phyloP scores from a whole-genome alignment of 2,888 invertebrate species.

The Papilio elwesi region DNA sequence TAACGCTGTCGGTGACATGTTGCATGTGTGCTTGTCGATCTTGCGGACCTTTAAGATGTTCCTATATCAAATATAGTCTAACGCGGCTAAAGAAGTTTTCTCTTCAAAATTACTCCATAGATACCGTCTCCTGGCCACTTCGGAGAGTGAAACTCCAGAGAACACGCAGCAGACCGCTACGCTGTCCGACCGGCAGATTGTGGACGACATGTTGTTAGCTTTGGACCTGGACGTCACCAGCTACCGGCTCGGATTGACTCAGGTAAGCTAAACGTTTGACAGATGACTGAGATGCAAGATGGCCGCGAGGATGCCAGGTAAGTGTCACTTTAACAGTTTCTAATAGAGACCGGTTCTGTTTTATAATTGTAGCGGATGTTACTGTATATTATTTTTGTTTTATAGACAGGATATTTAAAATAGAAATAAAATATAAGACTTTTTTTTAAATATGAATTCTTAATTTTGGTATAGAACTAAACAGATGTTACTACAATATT shows the following conservation, averaged over 20 bases:
- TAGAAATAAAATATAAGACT: too few relatives aligned
- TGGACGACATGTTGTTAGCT: slow-evolving; percentile 92
- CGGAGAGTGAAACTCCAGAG: slow-evolving; percentile 63
- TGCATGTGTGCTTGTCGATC: too few relatives aligned
- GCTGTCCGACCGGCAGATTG: slow-evolving; percentile 86
- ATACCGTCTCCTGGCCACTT: slow-evolving; percentile 81
- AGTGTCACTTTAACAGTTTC: slow-evolving; percentile 18
- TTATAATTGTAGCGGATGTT: too few relatives aligned
- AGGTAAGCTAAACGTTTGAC: slow-evolving; percentile 85
- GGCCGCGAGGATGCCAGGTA: slow-evolving; percentile 13
- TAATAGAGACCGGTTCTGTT: neutral
- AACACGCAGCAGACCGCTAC: slow-evolving; percentile 55
- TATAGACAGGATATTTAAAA: neutral
- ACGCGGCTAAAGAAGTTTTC: too few relatives aligned
- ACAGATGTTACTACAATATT: too few relatives aligned
- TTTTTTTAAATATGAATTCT: too few relatives aligned
- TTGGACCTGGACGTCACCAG: slow-evolving; percentile 93
- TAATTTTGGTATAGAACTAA: too few relatives aligned
- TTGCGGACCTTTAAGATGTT: too few relatives aligned
- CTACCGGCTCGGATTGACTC: slow-evolving; percentile 95
- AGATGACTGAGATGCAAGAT: neutral
- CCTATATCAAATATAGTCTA: too few relatives aligned
- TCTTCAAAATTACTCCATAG: slow-evolving; percentile 54
- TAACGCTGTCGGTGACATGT: too few relatives aligned
- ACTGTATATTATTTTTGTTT: neutral